Base-by-base conservation (phyloP, 2,797 vertebrate species). In the Onychomys torridus region DNA sequence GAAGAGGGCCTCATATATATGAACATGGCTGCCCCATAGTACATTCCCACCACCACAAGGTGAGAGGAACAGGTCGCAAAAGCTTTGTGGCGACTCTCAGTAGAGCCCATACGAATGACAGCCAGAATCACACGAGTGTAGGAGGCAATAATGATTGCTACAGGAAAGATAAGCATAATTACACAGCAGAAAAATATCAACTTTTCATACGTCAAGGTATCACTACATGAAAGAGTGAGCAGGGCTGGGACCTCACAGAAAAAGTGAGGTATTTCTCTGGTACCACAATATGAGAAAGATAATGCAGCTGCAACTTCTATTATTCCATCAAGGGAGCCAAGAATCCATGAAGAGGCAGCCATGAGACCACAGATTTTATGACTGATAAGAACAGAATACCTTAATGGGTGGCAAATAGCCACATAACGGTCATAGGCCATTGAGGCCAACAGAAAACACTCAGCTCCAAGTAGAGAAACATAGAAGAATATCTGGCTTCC, bases 11-110 rank as follows among this genome's bases (percentile, higher is more conserved):
- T 23, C 71, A 97, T 96, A 23, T 94, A 97, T 8, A 90, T 95
- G 78, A 96, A 97, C 71, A 96, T 90, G n/a, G 69, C 95, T 7
- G 96, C 85, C 11, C 92, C 95, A 17, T 92, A 97, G 67, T 96
- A 97, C 65, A 96, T 67, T 11, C 61, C 87, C 11, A 97, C 96
- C 9, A 97, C 96, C n/a, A 57, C 25, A 11, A 97, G 71, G 63
- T 97, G 77, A 9, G 94, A 96, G 5, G 92, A 90, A 17, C 92
- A 95, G 4, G 96, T 94, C 8, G 86, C 43, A 12, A 97, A 95
- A 16, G 87, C 96, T 89, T 96, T 97, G 32, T 0, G 17, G n/a
- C 37, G 52, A 29, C 90, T 63, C 3, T 94, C 76, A 2, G 12
- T 19, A 27, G 81, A 90, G 0, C 21, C 59, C 83, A 93, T 96